A percentile compares a stretch with the other conserved stretches of the same genome.
Conservation (phyloP, 1,140 invertebrate genomes). For the Ridgeia piscesae region DNA sequence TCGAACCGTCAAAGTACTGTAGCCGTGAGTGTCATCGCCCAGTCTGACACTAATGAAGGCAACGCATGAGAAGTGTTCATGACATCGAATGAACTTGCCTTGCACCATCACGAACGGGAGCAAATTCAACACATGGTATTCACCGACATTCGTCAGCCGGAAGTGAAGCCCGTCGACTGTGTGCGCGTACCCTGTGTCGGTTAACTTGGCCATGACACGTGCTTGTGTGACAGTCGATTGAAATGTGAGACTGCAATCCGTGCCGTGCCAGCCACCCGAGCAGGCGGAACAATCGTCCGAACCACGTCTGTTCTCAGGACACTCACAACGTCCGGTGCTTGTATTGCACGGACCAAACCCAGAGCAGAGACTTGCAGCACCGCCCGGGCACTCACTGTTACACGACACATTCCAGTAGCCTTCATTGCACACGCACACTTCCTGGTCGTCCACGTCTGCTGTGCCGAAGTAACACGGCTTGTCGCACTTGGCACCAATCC, state of each 20-base stretch:
- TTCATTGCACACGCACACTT: conserved; percentile 31
- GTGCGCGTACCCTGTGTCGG: conserved; percentile 28
- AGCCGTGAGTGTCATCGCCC: conserved; percentile 31
- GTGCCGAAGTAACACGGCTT: conserved; percentile 35
- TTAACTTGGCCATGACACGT: conserved; percentile 23
- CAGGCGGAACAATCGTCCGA: conserved; percentile 34
- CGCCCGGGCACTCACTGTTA: conserved; percentile 36
- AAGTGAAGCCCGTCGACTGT: conserved; percentile 36
- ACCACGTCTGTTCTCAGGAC: conserved; percentile 34
- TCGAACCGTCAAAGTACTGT: conserved; percentile 31
- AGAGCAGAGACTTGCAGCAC: conserved; percentile 33
- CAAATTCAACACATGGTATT: conserved; percentile 33
- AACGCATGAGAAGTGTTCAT: conserved; percentile 35
- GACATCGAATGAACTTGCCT: conserved; percentile 36
- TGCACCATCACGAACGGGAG: conserved; percentile 31
- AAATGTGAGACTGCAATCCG: conserved; percentile 35
- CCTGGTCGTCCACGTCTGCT: conserved; percentile 21
- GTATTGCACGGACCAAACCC: conserved; percentile 36
- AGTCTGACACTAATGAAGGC: conserved; percentile 33
- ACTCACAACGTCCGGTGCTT: conserved; percentile 33
- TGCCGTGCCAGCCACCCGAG: conserved; percentile 35
- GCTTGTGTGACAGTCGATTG: not conserved
- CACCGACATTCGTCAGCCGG: conserved; percentile 26
- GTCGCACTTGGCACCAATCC: conserved; percentile 34
- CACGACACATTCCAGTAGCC: conserved; percentile 40